These are phyloP conservation scores for Paragorgia papillata DNA, from an alignment of 92 coral and sea anemone species.

Conservation along the genomic window DNA sequence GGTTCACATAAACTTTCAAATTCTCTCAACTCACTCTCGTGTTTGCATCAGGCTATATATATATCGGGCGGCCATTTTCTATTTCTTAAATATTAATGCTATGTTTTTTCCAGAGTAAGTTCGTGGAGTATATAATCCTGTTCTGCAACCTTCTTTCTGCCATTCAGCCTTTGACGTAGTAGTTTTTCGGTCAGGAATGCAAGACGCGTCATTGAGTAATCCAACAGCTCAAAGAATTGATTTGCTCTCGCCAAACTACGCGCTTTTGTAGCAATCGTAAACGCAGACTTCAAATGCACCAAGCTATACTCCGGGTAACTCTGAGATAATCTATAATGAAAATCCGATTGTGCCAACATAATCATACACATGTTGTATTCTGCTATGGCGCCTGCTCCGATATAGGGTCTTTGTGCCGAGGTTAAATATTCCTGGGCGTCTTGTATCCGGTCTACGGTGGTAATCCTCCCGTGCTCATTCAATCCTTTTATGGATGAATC, in stretches of 20 bases:
- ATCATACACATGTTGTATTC: neutral
- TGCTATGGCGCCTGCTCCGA: neutral
- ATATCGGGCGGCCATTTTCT: too few relatives aligned
- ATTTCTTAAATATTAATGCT: too few relatives aligned
- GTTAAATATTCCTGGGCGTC: neutral
- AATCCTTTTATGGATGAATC: constrained; percentile 1
- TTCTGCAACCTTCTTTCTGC: neutral
- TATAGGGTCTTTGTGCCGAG: constrained; percentile 3
- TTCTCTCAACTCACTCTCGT: too few relatives aligned
- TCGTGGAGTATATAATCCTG: neutral
- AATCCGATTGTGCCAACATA: neutral
- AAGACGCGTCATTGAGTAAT: neutral
- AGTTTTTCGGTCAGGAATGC: neutral
- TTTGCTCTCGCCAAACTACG: neutral
- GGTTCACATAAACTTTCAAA: too few relatives aligned
- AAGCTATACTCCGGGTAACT: neutral
- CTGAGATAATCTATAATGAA: constrained; percentile 1
- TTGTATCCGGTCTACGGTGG: neutral
- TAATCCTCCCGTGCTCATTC: neutral
- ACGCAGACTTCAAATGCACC: neutral
- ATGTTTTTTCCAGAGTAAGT: neutral
- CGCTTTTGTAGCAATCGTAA: neutral
- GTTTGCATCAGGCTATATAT: too few relatives aligned
- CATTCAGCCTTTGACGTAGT: neutral
- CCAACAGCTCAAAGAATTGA: neutral